A percentile compares a stretch with the other conserved stretches of the same genome.
phyloP scores from a whole-genome alignment of 2,113 vertebrate genomes.

The Echinops telfairi region DNA sequence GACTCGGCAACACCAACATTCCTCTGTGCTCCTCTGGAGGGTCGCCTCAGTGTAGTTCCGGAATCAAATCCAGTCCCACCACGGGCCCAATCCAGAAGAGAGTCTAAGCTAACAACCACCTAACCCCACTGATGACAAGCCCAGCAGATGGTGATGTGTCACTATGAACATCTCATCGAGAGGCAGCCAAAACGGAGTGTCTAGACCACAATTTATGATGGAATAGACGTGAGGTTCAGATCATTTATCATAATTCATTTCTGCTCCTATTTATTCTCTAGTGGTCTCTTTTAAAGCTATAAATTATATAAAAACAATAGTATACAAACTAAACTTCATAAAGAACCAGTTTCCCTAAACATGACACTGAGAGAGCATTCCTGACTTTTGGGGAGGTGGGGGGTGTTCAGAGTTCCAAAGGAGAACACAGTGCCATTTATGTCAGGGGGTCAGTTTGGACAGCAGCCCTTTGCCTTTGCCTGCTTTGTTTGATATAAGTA shows the following conservation, averaged over 20 bases:
- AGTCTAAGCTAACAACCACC: constrained; percentile 47
- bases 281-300: constrained; percentile 49
- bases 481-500: background rate
- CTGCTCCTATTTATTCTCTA: constrained; percentile 45
- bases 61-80: background rate
- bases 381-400: background rate
- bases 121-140: constrained; percentile 2
- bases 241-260: constrained; percentile 64
- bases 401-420: background rate
- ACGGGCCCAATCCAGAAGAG: constrained; percentile 48
- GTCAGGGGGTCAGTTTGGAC: background rate
- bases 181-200: constrained; percentile 62
- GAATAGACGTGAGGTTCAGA: constrained; percentile 31
- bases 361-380: background rate
- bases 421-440: background rate
- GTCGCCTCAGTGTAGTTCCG: background rate
- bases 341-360: constrained; percentile 42
- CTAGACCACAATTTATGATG: constrained; percentile 38
- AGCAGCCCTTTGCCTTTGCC: constrained; percentile 40
- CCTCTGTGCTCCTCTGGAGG: background rate
- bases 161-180: constrained; percentile 24
- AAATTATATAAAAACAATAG: constrained; percentile 68
- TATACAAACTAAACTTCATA: constrained; percentile 15
- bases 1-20: constrained; percentile 34
- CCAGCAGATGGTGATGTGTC: constrained; percentile 24